These are phyloP conservation scores for Leptinotarsa haldemani DNA, from an alignment of 2,888 invertebrate species.

Conservation along the genomic window DNA sequence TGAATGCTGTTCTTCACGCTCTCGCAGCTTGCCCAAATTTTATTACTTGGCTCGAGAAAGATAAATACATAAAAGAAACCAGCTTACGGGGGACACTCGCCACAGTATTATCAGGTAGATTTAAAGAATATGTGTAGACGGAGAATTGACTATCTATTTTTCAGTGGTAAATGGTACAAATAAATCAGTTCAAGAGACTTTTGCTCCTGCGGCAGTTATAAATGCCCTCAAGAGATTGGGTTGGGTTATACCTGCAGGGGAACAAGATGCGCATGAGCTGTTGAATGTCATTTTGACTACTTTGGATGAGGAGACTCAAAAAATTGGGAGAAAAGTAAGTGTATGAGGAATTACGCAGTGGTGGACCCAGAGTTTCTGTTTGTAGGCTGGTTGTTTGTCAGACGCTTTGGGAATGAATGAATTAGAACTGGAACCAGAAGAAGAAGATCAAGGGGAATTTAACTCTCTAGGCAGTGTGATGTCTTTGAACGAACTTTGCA, in stretches of 20 bases:
- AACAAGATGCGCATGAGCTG: constrained; percentile 95
- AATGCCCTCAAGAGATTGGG: constrained; percentile 80
- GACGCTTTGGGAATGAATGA: constrained; percentile 76
- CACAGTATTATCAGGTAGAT: constrained; percentile 78
- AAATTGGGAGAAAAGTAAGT: constrained; percentile 70
- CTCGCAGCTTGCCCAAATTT: constrained; percentile 89
- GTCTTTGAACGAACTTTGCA: constrained; percentile 64
- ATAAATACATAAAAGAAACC: constrained; percentile 73
- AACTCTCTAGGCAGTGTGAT: constrained; percentile 61
- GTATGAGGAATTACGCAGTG: background rate
- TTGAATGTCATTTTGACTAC: constrained; percentile 91
- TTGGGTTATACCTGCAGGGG: constrained; percentile 90
- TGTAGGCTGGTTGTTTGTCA: constrained; percentile 77
- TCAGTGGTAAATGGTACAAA: constrained; percentile 80
- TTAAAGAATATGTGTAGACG: background rate
- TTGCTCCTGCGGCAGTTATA: constrained; percentile 76
- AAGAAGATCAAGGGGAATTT: constrained; percentile 49
- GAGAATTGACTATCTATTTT: constrained; percentile 37
- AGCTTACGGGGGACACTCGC: constrained; percentile 80
- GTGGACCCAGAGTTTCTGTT: constrained; percentile 31
- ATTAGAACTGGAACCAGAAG: constrained; percentile 59
- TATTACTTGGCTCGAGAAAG: constrained; percentile 83
- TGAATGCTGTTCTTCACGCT: constrained; percentile 91
- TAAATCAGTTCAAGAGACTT: constrained; percentile 73
- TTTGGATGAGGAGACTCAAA: constrained; percentile 85